Evolutionary conservation across 2,888 invertebrate species (phyloP).

Genomic region (Stratiomys singularior): DNA sequence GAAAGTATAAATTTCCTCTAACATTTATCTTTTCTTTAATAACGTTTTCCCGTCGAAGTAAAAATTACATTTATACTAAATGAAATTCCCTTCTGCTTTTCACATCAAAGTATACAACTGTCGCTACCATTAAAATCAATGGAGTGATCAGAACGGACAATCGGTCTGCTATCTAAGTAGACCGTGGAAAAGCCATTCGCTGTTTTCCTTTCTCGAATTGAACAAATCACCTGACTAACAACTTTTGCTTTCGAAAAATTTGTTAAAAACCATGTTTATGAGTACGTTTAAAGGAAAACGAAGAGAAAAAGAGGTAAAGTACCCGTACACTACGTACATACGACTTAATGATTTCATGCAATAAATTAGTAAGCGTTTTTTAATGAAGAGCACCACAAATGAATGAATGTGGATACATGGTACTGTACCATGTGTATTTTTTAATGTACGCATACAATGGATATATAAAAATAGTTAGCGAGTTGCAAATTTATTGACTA

Average conservation of each 20-base stretch:
- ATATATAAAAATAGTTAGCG: too few relatives aligned
- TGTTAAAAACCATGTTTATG: slow-evolving; percentile 2
- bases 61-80: too few relatives aligned
- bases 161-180: not conserved
- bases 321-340: not conserved
- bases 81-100: not conserved
- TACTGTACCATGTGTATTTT: too few relatives aligned
- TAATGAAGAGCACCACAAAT: too few relatives aligned
- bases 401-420: too few relatives aligned
- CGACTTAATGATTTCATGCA: not conserved
- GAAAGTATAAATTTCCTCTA: too few relatives aligned
- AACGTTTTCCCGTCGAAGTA: too few relatives aligned
- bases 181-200: slow-evolving; percentile 7
- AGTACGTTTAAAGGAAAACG: not conserved
- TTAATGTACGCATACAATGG: too few relatives aligned
- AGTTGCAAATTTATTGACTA: not conserved
- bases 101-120: not conserved
- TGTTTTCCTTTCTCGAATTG: not conserved
- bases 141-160: not conserved
- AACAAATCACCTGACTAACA: not conserved
- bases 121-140: not conserved
- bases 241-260: slow-evolving; percentile 24
- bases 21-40: too few relatives aligned
- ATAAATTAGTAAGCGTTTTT: not conserved
- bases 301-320: not conserved